A percentile compares a stretch with the other conserved stretches of the same genome.
Conservation (phyloP, 1,140 invertebrate genomes). For the Zaprionus davidi region DNA sequence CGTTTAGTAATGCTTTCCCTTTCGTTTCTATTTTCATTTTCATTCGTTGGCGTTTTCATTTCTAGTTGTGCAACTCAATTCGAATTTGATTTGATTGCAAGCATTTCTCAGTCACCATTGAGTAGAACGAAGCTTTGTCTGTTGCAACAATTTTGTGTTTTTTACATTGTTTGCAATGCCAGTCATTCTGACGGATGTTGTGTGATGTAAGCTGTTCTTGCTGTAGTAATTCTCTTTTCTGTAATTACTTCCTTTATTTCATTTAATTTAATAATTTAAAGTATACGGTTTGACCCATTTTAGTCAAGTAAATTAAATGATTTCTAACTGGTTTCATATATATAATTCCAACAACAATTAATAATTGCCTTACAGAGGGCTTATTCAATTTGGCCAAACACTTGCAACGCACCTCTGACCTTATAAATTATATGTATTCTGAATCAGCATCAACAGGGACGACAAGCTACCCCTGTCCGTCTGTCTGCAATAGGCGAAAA, state of each 20-base stretch:
- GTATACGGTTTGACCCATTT: too few species aligned
- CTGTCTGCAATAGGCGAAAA: too few species aligned
- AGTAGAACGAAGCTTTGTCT: slow-evolving; percentile 29
- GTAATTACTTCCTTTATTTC: not conserved
- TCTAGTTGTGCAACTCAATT: slow-evolving; percentile 64
- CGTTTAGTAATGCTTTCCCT: slow-evolving; percentile 33
- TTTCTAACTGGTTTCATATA: not conserved
- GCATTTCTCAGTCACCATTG: slow-evolving; percentile 25
- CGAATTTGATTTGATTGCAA: slow-evolving; percentile 73
- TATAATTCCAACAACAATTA: too few species aligned
- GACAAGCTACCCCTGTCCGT: too few species aligned
- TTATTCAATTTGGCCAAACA: too few species aligned
- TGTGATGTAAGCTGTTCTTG: not conserved
- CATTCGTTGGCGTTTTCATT: slow-evolving; percentile 59
- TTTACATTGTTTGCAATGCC: slow-evolving; percentile 76
- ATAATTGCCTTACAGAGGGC: too few species aligned
- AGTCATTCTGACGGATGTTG: slow-evolving; percentile 6
- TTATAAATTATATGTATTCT: too few species aligned
- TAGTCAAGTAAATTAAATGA: not conserved
- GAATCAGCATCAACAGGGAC: too few species aligned
- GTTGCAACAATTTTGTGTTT: slow-evolving; percentile 65
- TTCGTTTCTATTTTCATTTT: slow-evolving; percentile 19
- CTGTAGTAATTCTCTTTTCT: not conserved
- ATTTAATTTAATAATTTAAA: not conserved
- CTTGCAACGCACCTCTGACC: too few species aligned